These are phyloP conservation scores for Lordiphosa collinella DNA, from an alignment of 1,140 invertebrate genomes.

Conservation along the genomic window DNA sequence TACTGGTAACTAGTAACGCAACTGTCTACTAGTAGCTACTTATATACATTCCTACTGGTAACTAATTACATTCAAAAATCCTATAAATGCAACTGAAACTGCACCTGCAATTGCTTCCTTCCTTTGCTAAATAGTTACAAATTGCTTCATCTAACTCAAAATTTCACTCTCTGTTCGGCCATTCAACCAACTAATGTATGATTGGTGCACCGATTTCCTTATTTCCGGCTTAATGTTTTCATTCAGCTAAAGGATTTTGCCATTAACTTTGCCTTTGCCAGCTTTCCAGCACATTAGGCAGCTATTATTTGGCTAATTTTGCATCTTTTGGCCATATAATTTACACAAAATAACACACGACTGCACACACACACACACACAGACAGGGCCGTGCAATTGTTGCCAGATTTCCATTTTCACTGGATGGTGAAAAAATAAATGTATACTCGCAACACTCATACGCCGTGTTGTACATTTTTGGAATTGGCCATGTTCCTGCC, in stretches of 20 bases:
- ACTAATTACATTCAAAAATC: too few relatives aligned
- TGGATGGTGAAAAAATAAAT: slow-evolving; percentile 22
- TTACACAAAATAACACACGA: slow-evolving; percentile 75
- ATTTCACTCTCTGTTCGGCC: background rate
- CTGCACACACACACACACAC: slow-evolving; percentile 40
- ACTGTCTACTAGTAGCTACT: too few relatives aligned
- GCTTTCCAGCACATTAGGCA: slow-evolving; percentile 66
- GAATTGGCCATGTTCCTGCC: slow-evolving; percentile 18
- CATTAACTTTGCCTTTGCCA: slow-evolving; percentile 56
- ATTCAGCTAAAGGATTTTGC: slow-evolving; percentile 56
- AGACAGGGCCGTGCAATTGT: slow-evolving; percentile 24
- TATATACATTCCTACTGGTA: too few relatives aligned
- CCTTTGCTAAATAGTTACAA: too few relatives aligned
- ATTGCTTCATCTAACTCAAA: too few relatives aligned
- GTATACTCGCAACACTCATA: slow-evolving; percentile 58
- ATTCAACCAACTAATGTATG: background rate
- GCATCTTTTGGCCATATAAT: slow-evolving; percentile 73
- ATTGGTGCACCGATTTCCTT: slow-evolving; percentile 47
- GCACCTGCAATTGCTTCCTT: too few relatives aligned
- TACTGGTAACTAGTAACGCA: too few relatives aligned
- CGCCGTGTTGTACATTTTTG: slow-evolving; percentile 34
- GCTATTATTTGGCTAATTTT: slow-evolving; percentile 74
- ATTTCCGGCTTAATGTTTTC: slow-evolving; percentile 58
- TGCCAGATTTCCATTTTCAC: slow-evolving; percentile 33
- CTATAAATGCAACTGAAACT: too few relatives aligned